Base-by-base conservation (phyloP, 2,797 vertebrate species). In the Coccyzus lansbergi region DNA sequence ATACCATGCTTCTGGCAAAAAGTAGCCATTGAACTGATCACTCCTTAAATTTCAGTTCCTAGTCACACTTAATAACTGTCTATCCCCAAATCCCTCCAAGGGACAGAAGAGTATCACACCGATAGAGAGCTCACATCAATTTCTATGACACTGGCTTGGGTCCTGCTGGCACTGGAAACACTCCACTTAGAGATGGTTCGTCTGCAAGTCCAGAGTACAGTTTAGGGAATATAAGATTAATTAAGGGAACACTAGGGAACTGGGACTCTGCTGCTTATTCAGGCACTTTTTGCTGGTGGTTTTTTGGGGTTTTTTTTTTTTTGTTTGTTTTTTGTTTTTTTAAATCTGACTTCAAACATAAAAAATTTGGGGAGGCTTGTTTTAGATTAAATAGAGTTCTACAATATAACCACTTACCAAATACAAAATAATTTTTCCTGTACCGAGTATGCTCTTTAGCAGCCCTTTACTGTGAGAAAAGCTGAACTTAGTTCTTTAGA, bases 11-110 rank as follows among this genome's bases (percentile, higher is more conserved):
- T 92, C 63, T 42, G 86, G 92, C 90, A 72, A 68, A 74, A 77
- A 77, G 69, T 68, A 63, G 68, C 82, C 72, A 91, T 89, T 91
- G 70, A 90, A 52, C 53, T 56, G 85, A 94, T 94, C 86, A 87
- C 81, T 88, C 92, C 81, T 93, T 88, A 95, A 95, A 82, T 92
- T 95, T 95, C 86, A 91, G 2, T 90, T 92, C 71, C 91, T 60
- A 86, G 92, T 95, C 91, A 94, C 86, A 94, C 86, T 93, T 91
- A 95, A 92, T 96, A 92, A 82, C 40, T 46, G 77, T 91, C 56
- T 93, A 72, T 59, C 64, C 80, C 86, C 76, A 86, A 83, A 84
- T 68, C 63, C 74, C 91, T 90, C 72, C 19, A 2, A 95, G 92
- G 93, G 95, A 96, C 87, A 95, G 49, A 62, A 84, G 34, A 76